A percentile compares a stretch with the other conserved stretches of the same genome.
Evolutionary conservation across 2,888 invertebrate species (phyloP).

Genomic region (Anticlea derivata): DNA sequence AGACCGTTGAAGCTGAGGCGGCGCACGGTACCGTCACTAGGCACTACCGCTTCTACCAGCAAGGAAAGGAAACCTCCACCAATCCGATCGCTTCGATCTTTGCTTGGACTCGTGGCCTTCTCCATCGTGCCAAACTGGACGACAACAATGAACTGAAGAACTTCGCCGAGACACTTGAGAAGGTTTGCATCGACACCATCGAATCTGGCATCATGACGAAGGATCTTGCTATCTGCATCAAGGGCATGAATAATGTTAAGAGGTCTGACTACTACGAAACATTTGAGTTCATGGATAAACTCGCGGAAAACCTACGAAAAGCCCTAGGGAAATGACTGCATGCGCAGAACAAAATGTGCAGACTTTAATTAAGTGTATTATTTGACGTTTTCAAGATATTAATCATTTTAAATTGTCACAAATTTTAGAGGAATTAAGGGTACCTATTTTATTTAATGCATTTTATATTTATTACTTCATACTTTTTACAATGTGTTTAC

Average conservation of each 20-base stretch:
- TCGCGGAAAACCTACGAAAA: slow-evolving; percentile 93
- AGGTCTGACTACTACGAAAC: slow-evolving; percentile 97
- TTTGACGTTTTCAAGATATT: slow-evolving; percentile 34
- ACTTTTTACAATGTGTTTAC: slow-evolving; percentile 42
- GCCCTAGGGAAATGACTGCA: slow-evolving; percentile 83
- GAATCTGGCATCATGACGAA: slow-evolving; percentile 98
- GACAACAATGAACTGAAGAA: slow-evolving; percentile 88
- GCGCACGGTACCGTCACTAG: slow-evolving; percentile 99
- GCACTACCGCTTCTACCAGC: slow-evolving; percentile 93
- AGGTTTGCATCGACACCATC: slow-evolving; percentile 96
- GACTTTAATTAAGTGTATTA: slow-evolving; percentile 52
- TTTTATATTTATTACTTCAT: slow-evolving; percentile 55
- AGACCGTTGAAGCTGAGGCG: slow-evolving; percentile 98
- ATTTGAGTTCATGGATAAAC: slow-evolving; percentile 97
- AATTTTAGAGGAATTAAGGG: slow-evolving; percentile 53
- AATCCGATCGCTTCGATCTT: slow-evolving; percentile 99
- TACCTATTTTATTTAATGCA: slow-evolving; percentile 64
- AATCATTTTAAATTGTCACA: slow-evolving; percentile 41
- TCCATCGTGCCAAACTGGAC: slow-evolving; percentile 97
- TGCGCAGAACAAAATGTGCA: slow-evolving; percentile 47
- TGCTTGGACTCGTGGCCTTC: slow-evolving; percentile 97
- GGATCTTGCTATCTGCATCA: slow-evolving; percentile 98
- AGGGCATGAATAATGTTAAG: slow-evolving; percentile 92
- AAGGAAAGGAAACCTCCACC: slow-evolving; percentile 99
- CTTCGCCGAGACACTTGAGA: slow-evolving; percentile 94